Conservation (phyloP, 2,888 invertebrate genomes). For the Ptilodon capucinus region DNA sequence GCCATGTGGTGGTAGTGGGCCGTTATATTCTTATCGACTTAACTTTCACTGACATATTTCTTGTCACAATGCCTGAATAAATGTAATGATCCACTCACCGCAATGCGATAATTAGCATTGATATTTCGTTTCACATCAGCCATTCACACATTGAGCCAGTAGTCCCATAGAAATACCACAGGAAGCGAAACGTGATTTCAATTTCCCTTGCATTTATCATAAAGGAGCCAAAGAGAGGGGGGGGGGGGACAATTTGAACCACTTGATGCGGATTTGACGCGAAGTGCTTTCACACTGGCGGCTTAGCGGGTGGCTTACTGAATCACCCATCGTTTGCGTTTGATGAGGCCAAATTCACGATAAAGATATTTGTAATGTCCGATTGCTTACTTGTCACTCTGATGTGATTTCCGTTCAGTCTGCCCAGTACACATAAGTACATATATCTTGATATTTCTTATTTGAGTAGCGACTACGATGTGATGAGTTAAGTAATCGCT, state of each 20-base stretch:
- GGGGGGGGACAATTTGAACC: conserved; percentile 58
- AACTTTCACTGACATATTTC: no score
- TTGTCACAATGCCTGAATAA: conserved; percentile 15
- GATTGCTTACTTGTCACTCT: conserved; percentile 33
- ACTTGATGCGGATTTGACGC: conserved; percentile 68
- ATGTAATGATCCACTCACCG: conserved; percentile 28
- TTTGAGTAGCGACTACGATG: background rate
- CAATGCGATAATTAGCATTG: conserved; percentile 45
- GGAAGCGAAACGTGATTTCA: conserved; percentile 66
- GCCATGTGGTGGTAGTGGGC: no score
- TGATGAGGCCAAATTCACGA: conserved; percentile 56
- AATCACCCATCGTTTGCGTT: conserved; percentile 65
- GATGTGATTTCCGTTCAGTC: conserved; percentile 20
- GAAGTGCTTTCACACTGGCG: conserved; percentile 60
- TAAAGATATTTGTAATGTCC: conserved; percentile 48
- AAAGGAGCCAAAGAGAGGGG: conserved; percentile 34
- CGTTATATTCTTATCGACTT: no score
- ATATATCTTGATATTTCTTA: background rate
- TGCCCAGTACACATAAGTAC: conserved; percentile 19
- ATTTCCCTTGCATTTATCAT: conserved; percentile 70
- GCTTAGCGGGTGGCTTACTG: conserved; percentile 60
- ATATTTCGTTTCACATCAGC: conserved; percentile 45
- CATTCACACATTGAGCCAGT: conserved; percentile 46
- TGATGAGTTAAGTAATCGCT: no score
- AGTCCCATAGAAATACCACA: conserved; percentile 44